Base-by-base conservation (phyloP, 2,113 vertebrate genomes). In the Cariama cristata region DNA sequence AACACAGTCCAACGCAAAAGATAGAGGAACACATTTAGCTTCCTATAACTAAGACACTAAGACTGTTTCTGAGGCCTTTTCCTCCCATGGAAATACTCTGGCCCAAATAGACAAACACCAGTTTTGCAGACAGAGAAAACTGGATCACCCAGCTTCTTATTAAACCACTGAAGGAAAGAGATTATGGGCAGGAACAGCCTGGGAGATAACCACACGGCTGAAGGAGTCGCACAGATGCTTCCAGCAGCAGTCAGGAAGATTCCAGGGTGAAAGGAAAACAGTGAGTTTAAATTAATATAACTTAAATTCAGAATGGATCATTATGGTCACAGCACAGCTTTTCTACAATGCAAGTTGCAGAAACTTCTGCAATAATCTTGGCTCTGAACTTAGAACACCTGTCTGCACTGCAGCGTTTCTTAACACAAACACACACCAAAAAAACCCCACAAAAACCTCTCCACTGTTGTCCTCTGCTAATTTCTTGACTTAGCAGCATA, bases 141-240 rank as follows among this genome's bases (percentile, higher is more conserved):
- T 52, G 28, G 16, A 83, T 79, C 72, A 72, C 35, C 7, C 53
- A 73, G 27, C 19, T 59, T 44, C 21, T 69, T 35, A 58, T n/a
- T 40, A 42, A 81, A 84, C 6, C 4, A 21, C 23, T 12, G 33
- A 84, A 64, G 40, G 42, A 67, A 62, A 74, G 14, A 87, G 14
- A 28, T 40, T 58, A 74, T 16, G 14, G 11, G 12, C 27, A 71
- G 14, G 9, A 95, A 58, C 7, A 68, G 55, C 20, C 22, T 50
- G 19, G 19, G n/a, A 86, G 17, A 58, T 0, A 45, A 56, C 17
- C 42, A 47, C 44, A 28, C 3, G 9, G 32, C 38, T 0, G 0
- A 85, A 69, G 19, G 15, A 71, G 28, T 5, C 45, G 42, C 14
- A 33, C 12, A 45, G 30, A 55, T 59, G 8, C 18, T 82, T 53